Evolutionary conservation across 2,888 invertebrate species (phyloP).

Genomic region (Nephrotoma flavescens): DNA sequence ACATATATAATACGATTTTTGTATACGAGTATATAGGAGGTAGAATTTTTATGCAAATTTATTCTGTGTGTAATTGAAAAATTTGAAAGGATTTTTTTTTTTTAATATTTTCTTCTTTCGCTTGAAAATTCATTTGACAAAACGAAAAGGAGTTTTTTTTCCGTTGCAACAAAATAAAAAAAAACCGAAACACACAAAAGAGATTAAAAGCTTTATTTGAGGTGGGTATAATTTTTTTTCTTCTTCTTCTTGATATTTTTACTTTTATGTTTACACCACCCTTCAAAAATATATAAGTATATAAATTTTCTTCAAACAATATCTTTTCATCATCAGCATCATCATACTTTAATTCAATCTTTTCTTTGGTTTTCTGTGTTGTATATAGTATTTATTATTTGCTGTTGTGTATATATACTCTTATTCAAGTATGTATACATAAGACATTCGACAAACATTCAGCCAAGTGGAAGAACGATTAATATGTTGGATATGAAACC

Average conservation of each 20-base stretch:
- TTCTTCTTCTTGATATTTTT: not conserved
- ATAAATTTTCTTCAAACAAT: not conserved
- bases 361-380: not conserved
- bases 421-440: not conserved
- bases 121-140: not conserved
- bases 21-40: not conserved
- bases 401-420: not conserved
- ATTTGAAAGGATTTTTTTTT: constrained; percentile 5
- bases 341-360: not conserved
- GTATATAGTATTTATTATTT: not conserved
- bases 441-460: not conserved
- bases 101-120: not conserved
- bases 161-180: not conserved
- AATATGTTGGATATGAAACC: not conserved
- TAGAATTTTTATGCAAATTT: constrained; percentile 4
- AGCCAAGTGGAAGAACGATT: not conserved
- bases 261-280: not conserved
- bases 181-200: not conserved
- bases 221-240: not conserved
- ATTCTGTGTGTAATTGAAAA: constrained; percentile 5
- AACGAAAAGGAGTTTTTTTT: not conserved
- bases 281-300: not conserved
- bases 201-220: not conserved
- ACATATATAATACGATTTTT: not conserved
- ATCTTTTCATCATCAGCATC: not conserved